phyloP scores from a whole-genome alignment of 2,113 vertebrate species.

The Micromys minutus region DNA sequence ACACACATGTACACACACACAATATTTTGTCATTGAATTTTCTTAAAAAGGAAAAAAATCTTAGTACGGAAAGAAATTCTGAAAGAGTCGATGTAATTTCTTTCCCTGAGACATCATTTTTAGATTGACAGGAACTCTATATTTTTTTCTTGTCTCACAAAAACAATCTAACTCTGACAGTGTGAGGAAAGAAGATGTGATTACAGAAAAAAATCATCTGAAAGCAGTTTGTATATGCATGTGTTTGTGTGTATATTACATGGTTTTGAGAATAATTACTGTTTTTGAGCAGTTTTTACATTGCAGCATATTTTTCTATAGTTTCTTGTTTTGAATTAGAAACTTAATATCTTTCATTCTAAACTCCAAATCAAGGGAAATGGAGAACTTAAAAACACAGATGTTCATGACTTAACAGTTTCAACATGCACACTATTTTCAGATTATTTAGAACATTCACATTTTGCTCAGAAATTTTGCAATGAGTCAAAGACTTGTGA shows the following conservation, averaged over 20 bases:
- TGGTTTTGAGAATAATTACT: constrained; percentile 53
- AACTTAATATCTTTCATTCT: constrained; percentile 12
- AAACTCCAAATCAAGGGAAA: constrained; percentile 61
- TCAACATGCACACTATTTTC: constrained; percentile 44
- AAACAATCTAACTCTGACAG: constrained; percentile 48
- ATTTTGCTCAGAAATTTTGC: constrained; percentile 24
- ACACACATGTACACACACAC: background rate
- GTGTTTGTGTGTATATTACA: constrained; percentile 45
- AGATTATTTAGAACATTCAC: constrained; percentile 11
- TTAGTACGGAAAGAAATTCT: constrained; percentile 13
- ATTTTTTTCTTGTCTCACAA: constrained; percentile 58
- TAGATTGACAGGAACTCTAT: background rate
- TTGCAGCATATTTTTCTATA: constrained; percentile 3
- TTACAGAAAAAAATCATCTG: constrained; percentile 52
- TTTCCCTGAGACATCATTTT: constrained; percentile 49
- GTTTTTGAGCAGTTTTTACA: constrained; percentile 26
- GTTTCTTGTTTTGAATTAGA: constrained; percentile 57
- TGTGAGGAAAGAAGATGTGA: constrained; percentile 13
- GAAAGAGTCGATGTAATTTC: background rate
- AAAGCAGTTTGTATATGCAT: background rate
- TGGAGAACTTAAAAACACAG: constrained; percentile 14
- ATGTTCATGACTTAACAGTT: constrained; percentile 52
- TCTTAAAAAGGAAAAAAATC: constrained; percentile 2
- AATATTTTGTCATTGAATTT: background rate
- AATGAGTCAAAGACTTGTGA: background rate